Percentiles rank a stretch among this genome's conserved stretches.
Conservation (phyloP, 2,888 invertebrate species). For the Ptychoptera albimana region DNA sequence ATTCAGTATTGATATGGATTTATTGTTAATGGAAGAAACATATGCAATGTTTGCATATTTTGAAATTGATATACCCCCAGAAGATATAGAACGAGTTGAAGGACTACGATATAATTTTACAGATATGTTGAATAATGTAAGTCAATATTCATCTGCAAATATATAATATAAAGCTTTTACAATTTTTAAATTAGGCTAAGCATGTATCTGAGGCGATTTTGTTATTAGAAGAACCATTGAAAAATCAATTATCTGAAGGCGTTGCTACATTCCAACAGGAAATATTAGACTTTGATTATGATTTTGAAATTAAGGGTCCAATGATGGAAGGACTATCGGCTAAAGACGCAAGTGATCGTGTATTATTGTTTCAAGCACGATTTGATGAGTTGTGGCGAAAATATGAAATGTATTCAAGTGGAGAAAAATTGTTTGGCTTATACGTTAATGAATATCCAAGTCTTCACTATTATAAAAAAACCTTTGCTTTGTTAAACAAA, state of each 20-base stretch:
- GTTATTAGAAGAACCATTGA: slow-evolving; percentile 57
- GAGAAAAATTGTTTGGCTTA: slow-evolving; percentile 65
- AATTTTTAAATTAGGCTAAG: slow-evolving; percentile 39
- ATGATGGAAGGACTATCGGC: slow-evolving; percentile 63
- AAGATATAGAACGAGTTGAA: slow-evolving; percentile 58
- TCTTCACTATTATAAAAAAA: slow-evolving; percentile 55
- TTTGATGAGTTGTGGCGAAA: slow-evolving; percentile 64
- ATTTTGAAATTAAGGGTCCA: slow-evolving; percentile 55
- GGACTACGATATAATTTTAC: slow-evolving; percentile 56
- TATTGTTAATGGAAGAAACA: slow-evolving; percentile 59
- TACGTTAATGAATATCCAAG: slow-evolving; percentile 62
- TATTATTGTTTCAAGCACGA: slow-evolving; percentile 44
- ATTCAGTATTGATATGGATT: slow-evolving; percentile 54
- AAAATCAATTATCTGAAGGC: slow-evolving; percentile 48
- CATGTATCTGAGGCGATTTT: slow-evolving; percentile 51
- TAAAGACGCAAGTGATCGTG: slow-evolving; percentile 65
- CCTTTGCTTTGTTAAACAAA: slow-evolving; percentile 63
- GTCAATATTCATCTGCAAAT: slow-evolving; percentile 13
- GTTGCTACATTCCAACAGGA: slow-evolving; percentile 44
- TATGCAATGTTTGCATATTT: slow-evolving; percentile 47
- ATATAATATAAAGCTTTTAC: neutral
- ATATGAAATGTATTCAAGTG: slow-evolving; percentile 60
- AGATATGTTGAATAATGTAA: slow-evolving; percentile 50
- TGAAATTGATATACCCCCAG: slow-evolving; percentile 46
- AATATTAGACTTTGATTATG: slow-evolving; percentile 44